Evolutionary conservation across 2,888 invertebrate genomes (phyloP).

Genomic region (Pyrrhopygopsis socrates): DNA sequence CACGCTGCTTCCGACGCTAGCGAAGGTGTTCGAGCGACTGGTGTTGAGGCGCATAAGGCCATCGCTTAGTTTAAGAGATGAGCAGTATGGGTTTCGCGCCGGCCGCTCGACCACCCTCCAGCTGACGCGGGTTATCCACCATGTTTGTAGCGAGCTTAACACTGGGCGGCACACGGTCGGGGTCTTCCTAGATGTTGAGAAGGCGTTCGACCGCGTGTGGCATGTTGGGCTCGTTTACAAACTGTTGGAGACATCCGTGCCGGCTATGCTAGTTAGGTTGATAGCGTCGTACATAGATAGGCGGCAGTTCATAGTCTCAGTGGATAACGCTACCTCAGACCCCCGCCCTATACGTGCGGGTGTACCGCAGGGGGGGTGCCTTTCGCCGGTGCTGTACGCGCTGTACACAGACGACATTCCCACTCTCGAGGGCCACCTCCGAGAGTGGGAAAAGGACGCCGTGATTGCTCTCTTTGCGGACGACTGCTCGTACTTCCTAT

Average conservation of each 20-base stretch:
- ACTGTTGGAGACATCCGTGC: neutral
- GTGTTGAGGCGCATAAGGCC: neutral
- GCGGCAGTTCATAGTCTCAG: neutral
- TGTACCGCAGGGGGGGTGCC: no score
- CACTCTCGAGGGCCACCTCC: neutral
- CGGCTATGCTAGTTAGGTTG: neutral
- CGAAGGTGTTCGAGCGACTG: neutral
- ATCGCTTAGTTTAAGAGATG: neutral
- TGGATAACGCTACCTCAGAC: neutral
- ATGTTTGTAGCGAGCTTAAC: neutral
- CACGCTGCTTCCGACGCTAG: neutral
- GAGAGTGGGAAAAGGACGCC: neutral
- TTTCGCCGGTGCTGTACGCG: neutral
- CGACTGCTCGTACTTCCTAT: neutral
- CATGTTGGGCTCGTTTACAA: neutral
- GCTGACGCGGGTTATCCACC: no score
- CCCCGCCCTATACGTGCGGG: neutral
- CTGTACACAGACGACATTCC: no score
- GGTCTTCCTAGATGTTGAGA: no score
- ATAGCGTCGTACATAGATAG: conserved; percentile 16
- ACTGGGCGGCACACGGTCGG: no score
- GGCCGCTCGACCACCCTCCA: conserved; percentile 6
- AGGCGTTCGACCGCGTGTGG: no score
- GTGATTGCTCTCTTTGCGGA: no score
- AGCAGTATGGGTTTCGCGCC: conserved; percentile 22